These are phyloP conservation scores for Choristoneura fumiferana DNA, from an alignment of 1,140 invertebrate genomes.

Conservation along the genomic window DNA sequence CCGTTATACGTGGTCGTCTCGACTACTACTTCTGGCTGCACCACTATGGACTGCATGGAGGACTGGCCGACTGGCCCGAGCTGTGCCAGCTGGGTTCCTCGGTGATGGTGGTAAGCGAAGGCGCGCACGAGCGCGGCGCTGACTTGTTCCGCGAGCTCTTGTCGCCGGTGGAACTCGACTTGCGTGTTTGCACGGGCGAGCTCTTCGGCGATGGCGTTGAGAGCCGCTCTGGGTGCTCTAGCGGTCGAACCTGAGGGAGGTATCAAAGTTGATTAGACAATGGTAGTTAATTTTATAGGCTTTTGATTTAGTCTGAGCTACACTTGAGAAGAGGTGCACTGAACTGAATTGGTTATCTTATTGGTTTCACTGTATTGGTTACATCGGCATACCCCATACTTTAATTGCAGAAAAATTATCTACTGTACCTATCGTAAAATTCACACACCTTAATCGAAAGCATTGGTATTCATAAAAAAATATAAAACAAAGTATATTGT, in stretches of 20 bases:
- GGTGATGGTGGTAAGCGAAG: conserved; percentile 95
- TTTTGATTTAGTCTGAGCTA: too few species aligned
- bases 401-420: too few species aligned
- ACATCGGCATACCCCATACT: too few species aligned
- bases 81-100: conserved; percentile 93
- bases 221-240: conserved; percentile 90
- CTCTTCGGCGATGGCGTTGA: conserved; percentile 90
- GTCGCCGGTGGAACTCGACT: conserved; percentile 55
- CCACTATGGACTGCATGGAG: conserved; percentile 91
- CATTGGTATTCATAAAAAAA: too few species aligned
- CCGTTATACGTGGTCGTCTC: conserved; percentile 89
- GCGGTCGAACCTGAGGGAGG: conserved; percentile 82
- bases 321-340: too few species aligned
- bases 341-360: too few species aligned
- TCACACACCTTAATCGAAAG: too few species aligned
- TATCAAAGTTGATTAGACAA: too few species aligned
- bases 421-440: too few species aligned
- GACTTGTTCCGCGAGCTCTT: conserved; percentile 38
- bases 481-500: too few species aligned
- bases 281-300: conserved; percentile 12
- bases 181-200: conserved; percentile 78
- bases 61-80: conserved; percentile 80
- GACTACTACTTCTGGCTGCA: conserved; percentile 96
- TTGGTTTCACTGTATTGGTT: too few species aligned
- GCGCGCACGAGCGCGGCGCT: conserved; percentile 65